Conservation (phyloP, 2,888 invertebrate species). For the Phorcus lineatus region DNA sequence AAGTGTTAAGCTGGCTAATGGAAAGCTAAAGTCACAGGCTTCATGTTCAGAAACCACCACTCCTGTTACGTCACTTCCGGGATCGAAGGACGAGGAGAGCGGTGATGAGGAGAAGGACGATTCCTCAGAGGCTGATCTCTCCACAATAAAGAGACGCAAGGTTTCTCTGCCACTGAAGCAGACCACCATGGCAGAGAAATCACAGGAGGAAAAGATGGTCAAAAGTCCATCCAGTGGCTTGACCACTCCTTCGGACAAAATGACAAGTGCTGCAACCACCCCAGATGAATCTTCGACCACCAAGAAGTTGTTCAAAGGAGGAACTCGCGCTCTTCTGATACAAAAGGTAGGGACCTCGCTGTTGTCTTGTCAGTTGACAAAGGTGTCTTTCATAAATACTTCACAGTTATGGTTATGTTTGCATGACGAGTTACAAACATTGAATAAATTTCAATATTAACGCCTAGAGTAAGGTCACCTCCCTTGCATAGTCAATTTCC, state of each 20-base stretch:
- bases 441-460: too few relatives aligned
- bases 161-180: not conserved
- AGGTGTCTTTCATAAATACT: too few relatives aligned
- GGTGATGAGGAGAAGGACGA: not conserved
- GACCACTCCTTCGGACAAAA: constrained; percentile 36
- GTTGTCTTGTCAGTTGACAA: not conserved
- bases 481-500: too few relatives aligned
- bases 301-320: constrained; percentile 42
- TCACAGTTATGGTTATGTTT: too few relatives aligned
- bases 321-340: constrained; percentile 44
- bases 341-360: constrained; percentile 37
- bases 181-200: not conserved
- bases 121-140: not conserved
- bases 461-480: too few relatives aligned
- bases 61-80: not conserved
- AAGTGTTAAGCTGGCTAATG: constrained; percentile 25
- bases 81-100: not conserved
- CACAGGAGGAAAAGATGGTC: constrained; percentile 20
- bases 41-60: not conserved
- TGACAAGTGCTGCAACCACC: constrained; percentile 34
- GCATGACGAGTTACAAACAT: too few relatives aligned
- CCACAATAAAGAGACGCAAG: not conserved
- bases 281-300: constrained; percentile 35
- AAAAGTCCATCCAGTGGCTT: constrained; percentile 34
- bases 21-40: constrained; percentile 14